A percentile compares a stretch with the other conserved stretches of the same genome.
Conservation (phyloP, 2,888 invertebrate species). For the Tenthredo notha region DNA sequence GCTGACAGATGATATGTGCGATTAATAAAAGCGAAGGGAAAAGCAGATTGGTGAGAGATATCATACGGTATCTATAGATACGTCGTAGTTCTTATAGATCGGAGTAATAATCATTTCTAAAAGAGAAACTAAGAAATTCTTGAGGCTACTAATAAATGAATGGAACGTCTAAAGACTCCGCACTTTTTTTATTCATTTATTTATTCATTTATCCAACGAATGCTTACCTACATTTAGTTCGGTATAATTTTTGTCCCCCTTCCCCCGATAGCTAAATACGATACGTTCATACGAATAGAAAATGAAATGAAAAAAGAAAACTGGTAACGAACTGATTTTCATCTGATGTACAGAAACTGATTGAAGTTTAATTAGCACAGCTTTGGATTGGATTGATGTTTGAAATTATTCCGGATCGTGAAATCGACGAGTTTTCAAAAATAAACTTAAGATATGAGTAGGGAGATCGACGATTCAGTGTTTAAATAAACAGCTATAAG, state of each 20-base stretch:
- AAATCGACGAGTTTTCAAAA: neutral
- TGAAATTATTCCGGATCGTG: neutral
- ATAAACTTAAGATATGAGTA: neutral
- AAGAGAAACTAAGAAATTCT: constrained; percentile 1
- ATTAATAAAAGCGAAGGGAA: neutral
- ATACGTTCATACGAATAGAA: neutral
- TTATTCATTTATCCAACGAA: neutral
- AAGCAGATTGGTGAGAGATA: neutral
- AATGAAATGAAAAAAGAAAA: neutral
- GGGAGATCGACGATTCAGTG: neutral
- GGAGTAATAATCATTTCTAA: neutral
- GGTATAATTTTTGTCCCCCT: no score
- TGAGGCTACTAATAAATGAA: neutral
- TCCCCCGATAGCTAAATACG: neutral
- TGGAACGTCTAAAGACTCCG: no score
- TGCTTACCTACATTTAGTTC: no score
- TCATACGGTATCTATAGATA: neutral
- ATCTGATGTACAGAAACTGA: neutral
- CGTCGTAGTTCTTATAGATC: neutral
- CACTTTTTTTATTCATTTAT: no score
- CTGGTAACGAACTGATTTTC: neutral
- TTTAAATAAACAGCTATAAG: neutral
- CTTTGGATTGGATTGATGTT: neutral
- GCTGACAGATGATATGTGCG: neutral
- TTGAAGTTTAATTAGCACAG: neutral